Conservation (phyloP, 2,113 vertebrate species). For the Alligator mississippiensis region DNA sequence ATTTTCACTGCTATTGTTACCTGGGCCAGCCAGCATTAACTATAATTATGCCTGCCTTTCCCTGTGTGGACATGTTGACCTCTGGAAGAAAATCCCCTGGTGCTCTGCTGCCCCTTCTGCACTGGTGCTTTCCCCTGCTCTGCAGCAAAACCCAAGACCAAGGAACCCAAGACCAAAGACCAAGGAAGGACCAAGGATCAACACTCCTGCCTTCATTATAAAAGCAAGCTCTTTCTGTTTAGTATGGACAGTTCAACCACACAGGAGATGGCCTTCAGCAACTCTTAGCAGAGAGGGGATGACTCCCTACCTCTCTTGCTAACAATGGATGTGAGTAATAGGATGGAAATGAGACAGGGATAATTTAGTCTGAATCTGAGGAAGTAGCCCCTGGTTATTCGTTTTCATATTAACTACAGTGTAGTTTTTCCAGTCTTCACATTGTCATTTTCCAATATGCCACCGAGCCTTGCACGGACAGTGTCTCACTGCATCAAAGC, state of each 20-base stretch:
- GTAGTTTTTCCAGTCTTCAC: background rate
- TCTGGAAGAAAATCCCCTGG: too few species aligned
- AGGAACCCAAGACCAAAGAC: background rate
- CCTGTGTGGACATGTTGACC: too few species aligned
- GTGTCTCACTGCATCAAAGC: constrained; percentile 8
- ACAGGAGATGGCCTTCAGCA: background rate
- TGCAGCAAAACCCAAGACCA: background rate
- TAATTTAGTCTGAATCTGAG: background rate
- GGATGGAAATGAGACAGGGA: background rate
- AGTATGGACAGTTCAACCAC: background rate
- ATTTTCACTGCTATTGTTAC: too few species aligned
- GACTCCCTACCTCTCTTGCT: background rate
- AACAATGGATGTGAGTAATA: background rate
- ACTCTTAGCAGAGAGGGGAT: background rate
- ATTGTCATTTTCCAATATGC: background rate
- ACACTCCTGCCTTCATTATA: background rate
- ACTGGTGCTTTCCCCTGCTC: background rate
- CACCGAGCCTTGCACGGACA: background rate
- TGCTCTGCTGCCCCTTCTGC: background rate
- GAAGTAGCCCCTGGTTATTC: background rate
- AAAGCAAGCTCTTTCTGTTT: background rate
- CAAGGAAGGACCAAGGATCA: background rate
- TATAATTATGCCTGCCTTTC: too few species aligned
- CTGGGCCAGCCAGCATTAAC: too few species aligned
- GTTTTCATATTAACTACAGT: background rate